These are phyloP conservation scores for Epizoanthus fatuus DNA, from an alignment of 92 coral and sea anemone genomes.

Conservation along the genomic window DNA sequence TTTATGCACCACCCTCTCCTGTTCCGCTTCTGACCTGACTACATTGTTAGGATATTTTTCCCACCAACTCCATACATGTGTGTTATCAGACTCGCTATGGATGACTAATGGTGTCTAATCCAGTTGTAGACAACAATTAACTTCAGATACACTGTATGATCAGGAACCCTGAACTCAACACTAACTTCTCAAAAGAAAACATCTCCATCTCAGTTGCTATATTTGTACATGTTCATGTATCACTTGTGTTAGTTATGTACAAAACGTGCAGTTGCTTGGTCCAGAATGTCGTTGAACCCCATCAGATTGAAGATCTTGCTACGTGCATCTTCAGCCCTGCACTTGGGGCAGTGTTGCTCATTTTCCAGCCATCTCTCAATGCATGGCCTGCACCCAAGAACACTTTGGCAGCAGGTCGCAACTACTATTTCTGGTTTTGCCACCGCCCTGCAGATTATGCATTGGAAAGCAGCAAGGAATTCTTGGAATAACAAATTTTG, in stretches of 20 bases:
- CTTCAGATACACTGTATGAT: too few species aligned
- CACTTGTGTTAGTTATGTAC: not conserved
- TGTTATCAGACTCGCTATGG: too few species aligned
- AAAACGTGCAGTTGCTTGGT: not conserved
- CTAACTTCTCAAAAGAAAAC: too few species aligned
- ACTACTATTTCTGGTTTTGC: slow-evolving; percentile 1
- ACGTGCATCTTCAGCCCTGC: not conserved
- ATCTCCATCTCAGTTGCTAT: too few species aligned
- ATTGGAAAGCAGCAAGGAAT: not conserved
- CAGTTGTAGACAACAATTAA: too few species aligned
- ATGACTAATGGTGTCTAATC: too few species aligned
- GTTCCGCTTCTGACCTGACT: too few species aligned
- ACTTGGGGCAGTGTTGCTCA: not conserved
- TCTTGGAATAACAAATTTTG: not conserved
- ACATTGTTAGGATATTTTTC: too few species aligned
- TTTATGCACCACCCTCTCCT: too few species aligned
- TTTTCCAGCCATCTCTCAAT: not conserved
- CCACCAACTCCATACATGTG: too few species aligned
- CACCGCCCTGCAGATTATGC: not conserved
- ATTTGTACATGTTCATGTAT: too few species aligned
- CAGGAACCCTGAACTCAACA: too few species aligned
- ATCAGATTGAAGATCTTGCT: not conserved
- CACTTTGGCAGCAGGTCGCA: not conserved
- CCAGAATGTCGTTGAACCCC: not conserved
- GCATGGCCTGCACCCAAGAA: not conserved